Evolutionary conservation across 2,797 vertebrate species (phyloP).

Genomic region (Emys orbicularis): DNA sequence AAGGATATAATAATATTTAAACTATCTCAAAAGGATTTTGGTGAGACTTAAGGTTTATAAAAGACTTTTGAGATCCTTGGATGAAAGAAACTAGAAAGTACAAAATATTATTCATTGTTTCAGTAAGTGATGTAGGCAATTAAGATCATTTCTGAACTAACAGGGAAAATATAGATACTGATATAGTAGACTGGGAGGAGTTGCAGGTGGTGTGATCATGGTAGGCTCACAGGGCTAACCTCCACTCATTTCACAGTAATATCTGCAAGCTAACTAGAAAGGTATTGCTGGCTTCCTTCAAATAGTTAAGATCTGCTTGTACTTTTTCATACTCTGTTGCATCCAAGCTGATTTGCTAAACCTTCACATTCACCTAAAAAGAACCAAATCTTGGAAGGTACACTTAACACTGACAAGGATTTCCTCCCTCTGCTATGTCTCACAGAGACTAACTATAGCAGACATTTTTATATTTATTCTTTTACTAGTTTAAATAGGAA

Average conservation of each 20-base stretch:
- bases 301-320: too few relatives aligned
- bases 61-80: not conserved
- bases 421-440: not conserved
- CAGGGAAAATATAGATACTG: not conserved
- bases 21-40: not conserved
- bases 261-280: not conserved
- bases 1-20: not conserved
- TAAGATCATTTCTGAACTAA: not conserved
- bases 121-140: not conserved
- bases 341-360: not conserved
- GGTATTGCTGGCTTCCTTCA: not conserved
- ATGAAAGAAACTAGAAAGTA: not conserved
- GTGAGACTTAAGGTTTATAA: not conserved
- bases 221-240: not conserved
- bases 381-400: not conserved
- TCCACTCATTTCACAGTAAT: not conserved
- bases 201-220: not conserved
- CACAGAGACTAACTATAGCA: not conserved
- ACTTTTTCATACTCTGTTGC: too few relatives aligned
- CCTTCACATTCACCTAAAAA: not conserved
- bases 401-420: not conserved
- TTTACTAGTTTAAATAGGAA: not conserved
- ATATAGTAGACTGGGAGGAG: not conserved
- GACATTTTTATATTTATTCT: not conserved
- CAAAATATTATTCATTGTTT: not conserved